These are phyloP conservation scores for Brachionus manjavacas DNA, from an alignment of 1,140 invertebrate genomes.

Conservation along the genomic window DNA sequence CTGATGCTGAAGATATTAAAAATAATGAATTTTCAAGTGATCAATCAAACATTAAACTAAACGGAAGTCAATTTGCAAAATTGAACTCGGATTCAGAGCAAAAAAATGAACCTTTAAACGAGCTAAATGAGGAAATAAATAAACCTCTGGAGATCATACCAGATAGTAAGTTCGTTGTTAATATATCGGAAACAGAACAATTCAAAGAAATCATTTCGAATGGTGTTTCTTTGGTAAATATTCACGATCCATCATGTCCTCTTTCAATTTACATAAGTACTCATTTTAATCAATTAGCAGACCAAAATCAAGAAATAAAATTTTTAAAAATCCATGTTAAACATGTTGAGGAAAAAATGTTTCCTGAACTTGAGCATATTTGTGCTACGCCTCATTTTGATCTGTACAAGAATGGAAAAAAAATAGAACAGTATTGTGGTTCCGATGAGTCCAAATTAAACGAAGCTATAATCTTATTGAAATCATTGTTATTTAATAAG, in stretches of 20 bases:
- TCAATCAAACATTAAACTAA: no score
- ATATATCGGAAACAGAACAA: background rate
- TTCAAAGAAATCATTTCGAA: background rate
- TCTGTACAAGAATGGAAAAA: background rate
- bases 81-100: background rate
- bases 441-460: background rate
- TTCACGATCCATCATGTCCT: background rate
- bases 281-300: background rate
- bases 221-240: background rate
- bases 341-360: background rate
- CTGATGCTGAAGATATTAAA: no score
- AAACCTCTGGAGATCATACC: background rate
- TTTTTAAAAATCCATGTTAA: background rate
- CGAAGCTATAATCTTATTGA: background rate
- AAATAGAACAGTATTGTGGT: background rate
- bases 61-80: background rate
- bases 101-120: background rate
- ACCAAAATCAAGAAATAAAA: background rate
- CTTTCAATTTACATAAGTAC: background rate
- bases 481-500: background rate
- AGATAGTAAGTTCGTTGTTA: background rate
- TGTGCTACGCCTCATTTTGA: background rate
- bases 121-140: background rate
- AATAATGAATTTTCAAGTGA: no score
- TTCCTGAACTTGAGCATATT: background rate